Conservation (phyloP, 2,113 vertebrate genomes). For the Dolichotis patagonum region DNA sequence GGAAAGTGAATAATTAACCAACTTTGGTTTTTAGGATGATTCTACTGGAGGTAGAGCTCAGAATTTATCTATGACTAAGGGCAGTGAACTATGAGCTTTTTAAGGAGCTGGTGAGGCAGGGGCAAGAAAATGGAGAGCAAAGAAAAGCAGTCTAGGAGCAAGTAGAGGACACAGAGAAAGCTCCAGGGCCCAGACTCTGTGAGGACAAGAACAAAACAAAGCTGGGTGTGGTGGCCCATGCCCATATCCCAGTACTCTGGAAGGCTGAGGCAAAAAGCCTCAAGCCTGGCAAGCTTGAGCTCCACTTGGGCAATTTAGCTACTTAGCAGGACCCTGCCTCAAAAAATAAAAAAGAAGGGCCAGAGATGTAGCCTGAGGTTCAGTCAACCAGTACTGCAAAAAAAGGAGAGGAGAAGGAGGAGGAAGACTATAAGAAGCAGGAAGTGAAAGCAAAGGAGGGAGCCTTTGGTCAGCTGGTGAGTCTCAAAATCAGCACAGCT, state of each 20-base stretch:
- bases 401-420: neutral
- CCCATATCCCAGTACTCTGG: neutral
- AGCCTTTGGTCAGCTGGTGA: neutral
- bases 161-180: neutral
- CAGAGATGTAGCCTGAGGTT: neutral
- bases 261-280: neutral
- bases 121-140: neutral
- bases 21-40: slow-evolving; percentile 39
- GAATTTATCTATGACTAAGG: neutral
- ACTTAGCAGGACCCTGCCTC: neutral
- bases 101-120: neutral
- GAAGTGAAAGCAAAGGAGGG: neutral
- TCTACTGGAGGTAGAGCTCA: neutral
- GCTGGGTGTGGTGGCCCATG: neutral
- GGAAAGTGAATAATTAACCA: slow-evolving; percentile 27
- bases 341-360: neutral
- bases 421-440: neutral
- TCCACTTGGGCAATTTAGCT: neutral
- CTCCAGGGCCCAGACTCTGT: neutral
- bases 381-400: neutral
- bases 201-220: neutral
- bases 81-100: neutral
- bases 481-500: neutral
- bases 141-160: neutral
- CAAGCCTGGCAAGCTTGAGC: neutral